These are phyloP conservation scores for Hemiprocne comata DNA, from an alignment of 2,113 vertebrate species.

Conservation along the genomic window DNA sequence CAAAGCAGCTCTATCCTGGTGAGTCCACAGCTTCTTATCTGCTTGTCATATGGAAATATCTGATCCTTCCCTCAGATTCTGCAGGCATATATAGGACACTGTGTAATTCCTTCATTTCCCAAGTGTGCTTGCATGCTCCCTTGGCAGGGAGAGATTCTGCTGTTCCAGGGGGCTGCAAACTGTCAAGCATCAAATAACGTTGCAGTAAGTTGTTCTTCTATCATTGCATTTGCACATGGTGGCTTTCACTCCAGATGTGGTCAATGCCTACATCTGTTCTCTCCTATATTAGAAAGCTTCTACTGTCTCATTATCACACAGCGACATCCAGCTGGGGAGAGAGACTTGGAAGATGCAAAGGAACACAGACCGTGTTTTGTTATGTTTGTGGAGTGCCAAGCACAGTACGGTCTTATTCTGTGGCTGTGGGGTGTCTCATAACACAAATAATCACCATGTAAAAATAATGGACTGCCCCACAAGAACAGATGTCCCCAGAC, in stretches of 20 bases:
- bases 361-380: not conserved
- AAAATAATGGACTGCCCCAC: not conserved
- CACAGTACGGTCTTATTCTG: not conserved
- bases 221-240: accelerated
- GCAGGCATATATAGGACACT: not conserved
- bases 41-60: accelerated
- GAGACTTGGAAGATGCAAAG: not conserved
- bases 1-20: constrained; percentile 86
- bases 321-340: constrained; percentile 7
- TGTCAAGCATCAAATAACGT: accelerated
- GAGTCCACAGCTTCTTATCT: not conserved
- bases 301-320: not conserved
- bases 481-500: not conserved
- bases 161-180: not conserved
- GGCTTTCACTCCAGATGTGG: not conserved
- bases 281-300: not conserved
- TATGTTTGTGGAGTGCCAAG: not conserved
- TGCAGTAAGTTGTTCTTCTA: not conserved
- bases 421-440: not conserved
- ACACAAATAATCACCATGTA: constrained; percentile 21
- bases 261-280: not conserved
- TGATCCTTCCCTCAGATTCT: not conserved
- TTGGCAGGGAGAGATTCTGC: not conserved
- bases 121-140: accelerated
- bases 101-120: accelerated